Conservation (phyloP, 2,888 invertebrate species). For the Gymnocheta viridis region DNA sequence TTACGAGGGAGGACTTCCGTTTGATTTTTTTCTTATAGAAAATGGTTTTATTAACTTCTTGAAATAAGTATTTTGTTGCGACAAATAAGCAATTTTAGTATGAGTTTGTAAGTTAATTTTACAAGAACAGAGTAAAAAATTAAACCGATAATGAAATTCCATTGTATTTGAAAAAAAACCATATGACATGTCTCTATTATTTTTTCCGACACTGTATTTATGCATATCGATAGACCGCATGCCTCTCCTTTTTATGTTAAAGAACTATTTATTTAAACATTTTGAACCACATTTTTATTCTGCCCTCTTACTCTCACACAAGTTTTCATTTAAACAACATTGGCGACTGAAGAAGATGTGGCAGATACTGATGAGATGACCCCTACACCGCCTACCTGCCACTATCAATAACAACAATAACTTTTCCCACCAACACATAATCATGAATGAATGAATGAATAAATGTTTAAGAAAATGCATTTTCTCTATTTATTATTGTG, state of each 20-base stretch:
- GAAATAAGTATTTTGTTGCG: too few relatives aligned
- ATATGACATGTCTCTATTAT: too few relatives aligned
- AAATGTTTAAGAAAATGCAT: constrained; percentile 8
- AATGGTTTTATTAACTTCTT: too few relatives aligned
- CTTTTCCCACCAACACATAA: constrained; percentile 1
- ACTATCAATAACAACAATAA: background rate
- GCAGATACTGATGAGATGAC: background rate
- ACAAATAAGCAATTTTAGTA: too few relatives aligned
- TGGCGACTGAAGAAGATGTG: background rate
- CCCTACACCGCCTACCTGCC: constrained; percentile 24
- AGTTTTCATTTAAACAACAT: background rate
- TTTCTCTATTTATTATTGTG: constrained; percentile 3
- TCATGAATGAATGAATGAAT: constrained; percentile 46
- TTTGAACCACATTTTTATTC: background rate
- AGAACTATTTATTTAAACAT: background rate
- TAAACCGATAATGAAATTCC: too few relatives aligned
- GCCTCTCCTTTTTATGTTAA: background rate
- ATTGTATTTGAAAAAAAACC: too few relatives aligned
- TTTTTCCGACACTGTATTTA: too few relatives aligned
- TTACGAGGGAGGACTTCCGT: too few relatives aligned
- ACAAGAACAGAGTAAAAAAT: too few relatives aligned
- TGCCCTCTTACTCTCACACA: background rate
- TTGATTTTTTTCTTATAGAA: too few relatives aligned
- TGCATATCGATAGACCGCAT: too few relatives aligned
- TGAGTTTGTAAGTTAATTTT: too few relatives aligned